Evolutionary conservation across 2,888 invertebrate genomes (phyloP).

Genomic region (Choristoneura rosaceana): DNA sequence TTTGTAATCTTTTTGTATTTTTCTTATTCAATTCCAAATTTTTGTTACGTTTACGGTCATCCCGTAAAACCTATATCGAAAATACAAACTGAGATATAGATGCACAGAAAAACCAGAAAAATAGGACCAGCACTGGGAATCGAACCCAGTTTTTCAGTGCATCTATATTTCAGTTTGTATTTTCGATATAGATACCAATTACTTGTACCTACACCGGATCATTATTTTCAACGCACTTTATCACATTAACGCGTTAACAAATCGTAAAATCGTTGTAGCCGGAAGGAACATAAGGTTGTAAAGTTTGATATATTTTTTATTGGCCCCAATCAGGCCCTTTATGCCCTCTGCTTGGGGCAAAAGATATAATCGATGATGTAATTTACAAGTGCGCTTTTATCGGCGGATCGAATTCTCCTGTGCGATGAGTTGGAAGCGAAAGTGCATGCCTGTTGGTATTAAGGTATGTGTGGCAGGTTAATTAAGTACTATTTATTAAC

Average conservation of each 20-base stretch:
- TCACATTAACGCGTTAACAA: not conserved
- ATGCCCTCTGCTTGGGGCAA: slow-evolving; percentile 17
- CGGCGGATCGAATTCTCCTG: slow-evolving; percentile 12
- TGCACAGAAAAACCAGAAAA: too few species aligned
- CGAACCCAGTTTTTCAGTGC: too few species aligned
- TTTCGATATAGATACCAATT: too few species aligned
- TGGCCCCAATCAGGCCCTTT: slow-evolving; percentile 28
- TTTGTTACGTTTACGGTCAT: too few species aligned
- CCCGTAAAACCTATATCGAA: too few species aligned
- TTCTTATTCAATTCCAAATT: too few species aligned
- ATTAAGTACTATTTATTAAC: not conserved
- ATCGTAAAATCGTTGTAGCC: slow-evolving; percentile 14
- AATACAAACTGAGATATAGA: too few species aligned
- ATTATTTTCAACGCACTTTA: not conserved
- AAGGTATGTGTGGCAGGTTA: not conserved
- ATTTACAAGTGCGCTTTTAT: slow-evolving; percentile 34
- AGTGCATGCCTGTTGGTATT: slow-evolving; percentile 15
- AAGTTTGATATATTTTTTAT: slow-evolving; percentile 24
- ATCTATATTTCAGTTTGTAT: too few species aligned
- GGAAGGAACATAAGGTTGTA: slow-evolving; percentile 20
- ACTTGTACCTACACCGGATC: too few species aligned
- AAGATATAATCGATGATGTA: slow-evolving; percentile 37
- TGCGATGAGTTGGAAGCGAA: slow-evolving; percentile 24
- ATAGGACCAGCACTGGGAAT: too few species aligned
- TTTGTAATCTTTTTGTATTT: too few species aligned